Evolutionary conservation across 2,888 invertebrate genomes (phyloP), one percentile per base, ranked within the genome.

Genomic region (Agelastica alni): DNA sequence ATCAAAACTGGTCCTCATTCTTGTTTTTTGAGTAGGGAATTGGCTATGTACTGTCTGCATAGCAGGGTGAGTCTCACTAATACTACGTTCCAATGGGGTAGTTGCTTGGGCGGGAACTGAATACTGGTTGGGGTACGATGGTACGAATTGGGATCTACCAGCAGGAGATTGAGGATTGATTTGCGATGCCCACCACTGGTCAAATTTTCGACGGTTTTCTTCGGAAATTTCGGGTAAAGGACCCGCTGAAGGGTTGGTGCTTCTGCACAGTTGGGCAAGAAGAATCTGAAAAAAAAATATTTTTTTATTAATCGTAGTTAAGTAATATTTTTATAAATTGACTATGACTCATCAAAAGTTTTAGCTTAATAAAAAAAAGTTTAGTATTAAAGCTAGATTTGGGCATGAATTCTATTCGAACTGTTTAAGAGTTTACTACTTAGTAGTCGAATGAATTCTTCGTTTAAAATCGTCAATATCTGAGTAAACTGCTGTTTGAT

Each of bases 1-100:
- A 77, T 97, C 96, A 71, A 97, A 97, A 71, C 95, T 96, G 12
- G 96, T 96, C 63, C 97, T 83, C 93, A 96, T 95, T 68, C 96
- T 84, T 2, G 93, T 93, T 78, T 94, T 94, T 74, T 92, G 93
- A 17, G 88, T 89, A 4, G 87, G 86, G 65, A 87, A 86, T 75
- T 88, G 88, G 66, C 79, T 86, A 72, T 89, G 88, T 58, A 89
- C 87, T 4, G 86, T 86, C 77, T 89, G 88, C 66, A 91, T 78
- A 3, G 88, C 88, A 4, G 90, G 90, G 71, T 90, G 90, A 63
- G 62, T 54, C 67, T 80, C 86, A 56, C 79, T 81, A 64, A 78
- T 80, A 34, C 79, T 79, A 32, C 82, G 78, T 54, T 78, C 83
- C 59, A 67, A 74, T 1, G 70, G 58, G 37, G 75, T 70, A 10